Conservation (phyloP, 1,140 invertebrate species). For the Cherax destructor region DNA sequence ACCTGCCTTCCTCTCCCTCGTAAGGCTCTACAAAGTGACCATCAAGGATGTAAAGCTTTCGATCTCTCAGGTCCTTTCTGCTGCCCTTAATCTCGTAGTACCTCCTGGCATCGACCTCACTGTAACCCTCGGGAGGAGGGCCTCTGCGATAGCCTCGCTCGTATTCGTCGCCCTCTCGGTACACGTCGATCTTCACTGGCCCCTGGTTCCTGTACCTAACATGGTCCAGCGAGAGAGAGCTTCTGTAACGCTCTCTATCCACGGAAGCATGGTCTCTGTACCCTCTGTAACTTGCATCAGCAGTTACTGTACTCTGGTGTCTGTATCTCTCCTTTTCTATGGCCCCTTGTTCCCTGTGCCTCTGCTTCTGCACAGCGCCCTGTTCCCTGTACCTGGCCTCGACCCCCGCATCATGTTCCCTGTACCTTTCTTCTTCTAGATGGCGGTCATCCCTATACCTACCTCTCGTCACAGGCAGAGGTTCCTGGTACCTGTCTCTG, state of each 20-base stretch:
- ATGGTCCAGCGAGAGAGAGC: constrained; percentile 11
- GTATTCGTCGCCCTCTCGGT: constrained; percentile 9
- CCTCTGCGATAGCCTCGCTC: constrained; percentile 32
- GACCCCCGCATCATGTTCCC: background rate
- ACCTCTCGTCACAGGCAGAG: constrained; percentile 7
- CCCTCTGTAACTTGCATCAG: constrained; percentile 16
- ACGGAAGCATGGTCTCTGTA: constrained; percentile 11
- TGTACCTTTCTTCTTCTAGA: constrained; percentile 10
- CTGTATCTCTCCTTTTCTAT: constrained; percentile 26
- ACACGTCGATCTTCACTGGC: background rate
- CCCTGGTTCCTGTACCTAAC: constrained; percentile 22
- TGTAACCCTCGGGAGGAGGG: constrained; percentile 6
- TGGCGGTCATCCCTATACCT: background rate
- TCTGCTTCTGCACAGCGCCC: background rate
- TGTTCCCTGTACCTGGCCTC: constrained; percentile 17
- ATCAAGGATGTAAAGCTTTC: constrained; percentile 38
- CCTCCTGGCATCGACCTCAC: constrained; percentile 26
- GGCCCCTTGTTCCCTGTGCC: constrained; percentile 28
- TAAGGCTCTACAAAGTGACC: constrained; percentile 25
- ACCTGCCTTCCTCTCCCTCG: constrained; percentile 29
- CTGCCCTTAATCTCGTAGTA: constrained; percentile 15
- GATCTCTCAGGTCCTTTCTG: constrained; percentile 38
- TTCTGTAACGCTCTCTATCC: constrained; percentile 6
- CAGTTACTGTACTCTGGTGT: background rate
- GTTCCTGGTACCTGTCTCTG: constrained; percentile 25